Percentiles rank a stretch among this genome's conserved stretches.
These are phyloP conservation scores for Anorthoa munda DNA, from an alignment of 2,888 invertebrate genomes.

Conservation along the genomic window DNA sequence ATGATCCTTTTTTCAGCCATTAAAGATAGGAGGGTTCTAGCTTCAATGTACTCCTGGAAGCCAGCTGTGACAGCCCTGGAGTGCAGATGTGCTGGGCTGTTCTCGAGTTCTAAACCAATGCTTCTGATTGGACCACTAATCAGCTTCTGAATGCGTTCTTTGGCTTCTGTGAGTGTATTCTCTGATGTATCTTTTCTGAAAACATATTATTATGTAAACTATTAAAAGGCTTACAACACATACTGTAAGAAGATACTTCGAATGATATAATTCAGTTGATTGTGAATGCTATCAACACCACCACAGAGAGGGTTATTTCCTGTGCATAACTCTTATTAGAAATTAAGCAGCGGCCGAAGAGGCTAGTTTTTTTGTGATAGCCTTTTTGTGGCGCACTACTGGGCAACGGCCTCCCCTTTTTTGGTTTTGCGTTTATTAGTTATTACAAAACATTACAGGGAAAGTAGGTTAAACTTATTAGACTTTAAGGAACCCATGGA, in stretches of 20 bases:
- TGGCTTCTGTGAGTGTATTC: conserved; percentile 88
- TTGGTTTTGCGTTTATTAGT: too few species aligned
- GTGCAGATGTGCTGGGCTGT: conserved; percentile 92
- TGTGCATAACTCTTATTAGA: not conserved
- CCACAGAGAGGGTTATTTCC: not conserved
- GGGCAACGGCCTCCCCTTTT: too few species aligned
- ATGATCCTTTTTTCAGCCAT: conserved; percentile 91
- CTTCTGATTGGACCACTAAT: conserved; percentile 86
- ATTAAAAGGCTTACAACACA: not conserved
- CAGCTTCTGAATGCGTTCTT: conserved; percentile 92
- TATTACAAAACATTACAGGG: too few species aligned
- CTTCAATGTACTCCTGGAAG: conserved; percentile 96
- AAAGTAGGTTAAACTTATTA: too few species aligned
- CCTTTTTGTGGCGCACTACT: too few species aligned
- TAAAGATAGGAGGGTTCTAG: conserved; percentile 94
- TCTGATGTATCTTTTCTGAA: conserved; percentile 81
- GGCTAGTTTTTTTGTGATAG: too few species aligned
- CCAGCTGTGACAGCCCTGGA: conserved; percentile 84
- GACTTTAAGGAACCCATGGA: not conserved
- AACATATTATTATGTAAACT: conserved; percentile 31
- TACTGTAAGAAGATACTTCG: not conserved
- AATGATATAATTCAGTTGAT: not conserved
- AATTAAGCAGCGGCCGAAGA: not conserved
- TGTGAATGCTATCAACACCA: not conserved
- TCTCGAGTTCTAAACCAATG: conserved; percentile 94